Base-by-base conservation (phyloP, 1,140 invertebrate species). In the Listronotus bonariensis region DNA sequence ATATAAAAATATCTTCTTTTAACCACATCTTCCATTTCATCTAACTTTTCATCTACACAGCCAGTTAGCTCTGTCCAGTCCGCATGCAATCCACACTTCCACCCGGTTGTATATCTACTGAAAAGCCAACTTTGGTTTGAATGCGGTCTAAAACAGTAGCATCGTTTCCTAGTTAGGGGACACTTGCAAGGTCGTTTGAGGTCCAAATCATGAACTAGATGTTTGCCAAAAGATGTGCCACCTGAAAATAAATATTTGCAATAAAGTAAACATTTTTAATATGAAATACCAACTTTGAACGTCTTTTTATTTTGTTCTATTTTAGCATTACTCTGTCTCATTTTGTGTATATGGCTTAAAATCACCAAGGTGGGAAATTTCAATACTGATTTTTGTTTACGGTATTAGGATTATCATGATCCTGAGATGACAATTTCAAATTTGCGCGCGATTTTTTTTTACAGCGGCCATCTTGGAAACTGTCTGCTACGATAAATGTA, bases 51-150 rank as follows among this genome's bases (percentile, higher is more conserved):
- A 77, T 95, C 91, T 42, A 96, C 93, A 80, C 94, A 93, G 74
- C 87, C 88, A 10, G 92, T 95, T 56, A 99, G 79, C 82, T 99
- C 96, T 11, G 97, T 98, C 91, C 95, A 99, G 82, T 99, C 94
- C 9, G 97, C 96, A 81, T 99, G 97, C 14, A 99, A 82, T 52
- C 97, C 97, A 83, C 97, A 99, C 74, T 94, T 93, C 97, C 97
- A 99, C 49, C 97, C 97, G 14, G 95, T 98, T 7, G 96, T 98
- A 81, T 98, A 98, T 72, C 97, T 87, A 76, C 95, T 98, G 81
- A 99, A 99, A 48, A 99, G 84, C 97, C 97, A 99, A 81, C 91
- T 90, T 83, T 95, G 90, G 79, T 92, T 89, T 74, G 89, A 87
- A 83, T 92, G 90, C 59, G 93, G 93, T 74, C 93, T 86, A 81